Base-by-base conservation (phyloP, 2,888 invertebrate genomes). In the Zygothrica quintamaculata region DNA sequence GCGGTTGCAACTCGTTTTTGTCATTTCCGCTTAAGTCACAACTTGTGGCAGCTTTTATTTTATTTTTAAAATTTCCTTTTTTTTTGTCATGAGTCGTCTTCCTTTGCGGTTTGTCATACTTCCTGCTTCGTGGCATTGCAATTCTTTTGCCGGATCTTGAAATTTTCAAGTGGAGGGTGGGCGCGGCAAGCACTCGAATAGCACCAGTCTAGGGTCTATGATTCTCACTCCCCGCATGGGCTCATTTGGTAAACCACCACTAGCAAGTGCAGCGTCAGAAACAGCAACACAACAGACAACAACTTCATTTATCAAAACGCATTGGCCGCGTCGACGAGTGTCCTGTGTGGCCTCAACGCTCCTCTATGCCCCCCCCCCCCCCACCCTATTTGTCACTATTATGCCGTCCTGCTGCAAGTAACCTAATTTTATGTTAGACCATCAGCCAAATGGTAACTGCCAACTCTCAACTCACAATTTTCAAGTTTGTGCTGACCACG, bases 271-370 rank as follows among this genome's bases (percentile, higher is more conserved):
- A 39, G 18, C 25, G 57, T 51, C 66, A 58, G 22, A 25, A 39
- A 58, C 56, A 53, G 52, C 50, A 26, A 46, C 43, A 34, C 56
- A 57, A 74, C 75, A 76, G 65, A 73, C 68, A 74, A 72, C 69
- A 76, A 68, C 74, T 70, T 81, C 62, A 82, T 77, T 75, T 79
- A 77, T 84, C 77, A 78, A 74, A 78, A 70, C 57, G 70, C 78
- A 74, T 53, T 67, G 57, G 68, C 51, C 47, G 43, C 56, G 42
- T 50, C 61, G 40, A 11, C 25, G 16, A 40, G 29, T 39, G 50
- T 58, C 48, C 51, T 58, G 34, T 47, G 40, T 39, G 59, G 25
- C 15, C 51, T 4, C 39, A 12, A 4, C 12, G 44, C 25, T 0
- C 31, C 22, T 22, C 44, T 31, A 12, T 13, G 9, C 0, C 0